Conservation (phyloP, 2,113 vertebrate species). For the Calyptomena viridis region DNA sequence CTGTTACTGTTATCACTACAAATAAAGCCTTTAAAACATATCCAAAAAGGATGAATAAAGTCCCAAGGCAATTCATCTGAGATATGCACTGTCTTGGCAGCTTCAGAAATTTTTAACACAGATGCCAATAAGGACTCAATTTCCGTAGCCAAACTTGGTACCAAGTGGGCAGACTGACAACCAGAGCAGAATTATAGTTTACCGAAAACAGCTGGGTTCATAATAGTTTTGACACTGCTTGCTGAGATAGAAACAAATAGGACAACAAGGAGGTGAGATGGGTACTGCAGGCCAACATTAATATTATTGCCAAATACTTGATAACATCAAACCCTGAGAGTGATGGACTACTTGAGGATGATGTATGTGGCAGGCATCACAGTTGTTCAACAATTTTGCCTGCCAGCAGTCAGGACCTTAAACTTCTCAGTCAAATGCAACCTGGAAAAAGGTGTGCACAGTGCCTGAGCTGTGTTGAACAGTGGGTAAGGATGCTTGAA, state of each 20-base stretch:
- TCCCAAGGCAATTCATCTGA: background rate
- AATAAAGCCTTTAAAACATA: slow-evolving; percentile 13
- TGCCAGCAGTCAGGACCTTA: background rate
- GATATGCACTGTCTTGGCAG: background rate
- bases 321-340: background rate
- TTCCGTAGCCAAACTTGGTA: background rate
- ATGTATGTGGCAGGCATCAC: background rate
- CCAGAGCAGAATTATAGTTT: background rate
- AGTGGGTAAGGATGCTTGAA: background rate
- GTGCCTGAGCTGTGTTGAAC: background rate
- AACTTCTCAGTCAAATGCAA: background rate
- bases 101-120: background rate
- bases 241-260: background rate
- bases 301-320: background rate
- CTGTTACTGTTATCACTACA: background rate
- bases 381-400: background rate
- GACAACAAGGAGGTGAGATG: background rate
- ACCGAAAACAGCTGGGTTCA: background rate
- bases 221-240: background rate
- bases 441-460: background rate
- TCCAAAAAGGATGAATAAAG: background rate
- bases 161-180: background rate
- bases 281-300: rapidly evolving
- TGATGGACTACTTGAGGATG: background rate
- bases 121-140: background rate